phyloP scores from a whole-genome alignment of 2,888 invertebrate genomes.

The Drosophila formosana region DNA sequence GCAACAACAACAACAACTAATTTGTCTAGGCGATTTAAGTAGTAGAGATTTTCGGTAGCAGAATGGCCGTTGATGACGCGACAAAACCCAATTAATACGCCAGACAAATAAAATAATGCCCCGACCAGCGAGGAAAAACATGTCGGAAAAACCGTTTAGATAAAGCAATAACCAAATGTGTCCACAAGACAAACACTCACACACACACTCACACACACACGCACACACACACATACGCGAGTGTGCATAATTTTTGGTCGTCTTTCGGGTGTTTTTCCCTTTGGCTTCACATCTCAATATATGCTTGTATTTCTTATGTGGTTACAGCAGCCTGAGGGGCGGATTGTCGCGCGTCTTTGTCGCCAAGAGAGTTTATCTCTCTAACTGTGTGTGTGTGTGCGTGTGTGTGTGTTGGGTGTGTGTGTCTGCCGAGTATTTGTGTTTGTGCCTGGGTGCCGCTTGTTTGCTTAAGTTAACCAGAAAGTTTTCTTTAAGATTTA shows the following conservation, averaged over 20 bases:
- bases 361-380: slow-evolving; percentile 43
- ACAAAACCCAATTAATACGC: slow-evolving; percentile 81
- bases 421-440: slow-evolving; percentile 45
- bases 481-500: slow-evolving; percentile 82
- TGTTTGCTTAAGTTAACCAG: slow-evolving; percentile 78
- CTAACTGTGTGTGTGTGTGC: slow-evolving; percentile 27
- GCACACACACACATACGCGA: slow-evolving; percentile 48
- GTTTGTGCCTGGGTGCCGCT: slow-evolving; percentile 44
- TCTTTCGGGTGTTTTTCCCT: slow-evolving; percentile 38
- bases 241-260: slow-evolving; percentile 64
- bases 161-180: slow-evolving; percentile 75
- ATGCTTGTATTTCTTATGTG: slow-evolving; percentile 52
- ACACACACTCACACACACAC: neutral
- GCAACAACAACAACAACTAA: slow-evolving; percentile 54
- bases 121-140: slow-evolving; percentile 7
- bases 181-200: slow-evolving; percentile 44
- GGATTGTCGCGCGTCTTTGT: slow-evolving; percentile 49
- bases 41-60: slow-evolving; percentile 56
- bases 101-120: slow-evolving; percentile 76
- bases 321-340: slow-evolving; percentile 23
- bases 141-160: slow-evolving; percentile 67
- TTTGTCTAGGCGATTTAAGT: slow-evolving; percentile 74
- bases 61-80: slow-evolving; percentile 70
- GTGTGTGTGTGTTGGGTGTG: slow-evolving; percentile 24
- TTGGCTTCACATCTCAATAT: slow-evolving; percentile 38